Evolutionary conservation across 2,888 invertebrate species (phyloP).

Genomic region (Meta bourneti): DNA sequence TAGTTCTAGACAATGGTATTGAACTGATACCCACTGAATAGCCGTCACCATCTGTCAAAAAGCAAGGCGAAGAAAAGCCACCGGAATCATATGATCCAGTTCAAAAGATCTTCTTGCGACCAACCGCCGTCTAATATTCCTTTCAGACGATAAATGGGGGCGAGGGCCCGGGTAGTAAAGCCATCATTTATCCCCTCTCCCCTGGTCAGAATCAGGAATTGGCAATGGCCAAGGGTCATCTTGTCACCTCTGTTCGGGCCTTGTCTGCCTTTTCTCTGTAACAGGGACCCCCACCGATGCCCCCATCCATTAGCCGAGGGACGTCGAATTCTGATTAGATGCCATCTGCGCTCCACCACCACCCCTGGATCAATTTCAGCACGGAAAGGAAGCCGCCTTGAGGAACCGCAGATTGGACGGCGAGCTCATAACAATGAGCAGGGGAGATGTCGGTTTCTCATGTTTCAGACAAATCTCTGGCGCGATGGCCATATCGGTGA

Average conservation of each 20-base stretch:
- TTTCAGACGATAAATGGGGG: conserved; percentile 46
- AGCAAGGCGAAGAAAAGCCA: neutral
- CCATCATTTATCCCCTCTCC: conserved; percentile 62
- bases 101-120: neutral
- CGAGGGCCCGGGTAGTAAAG: conserved; percentile 52
- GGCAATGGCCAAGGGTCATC: conserved; percentile 65
- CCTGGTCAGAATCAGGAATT: conserved; percentile 44
- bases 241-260: conserved; percentile 64
- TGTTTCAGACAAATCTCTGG: too few relatives aligned
- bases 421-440: conserved; percentile 21
- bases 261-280: conserved; percentile 64
- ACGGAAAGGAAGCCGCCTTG: neutral
- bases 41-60: neutral
- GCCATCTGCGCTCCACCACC: conserved; percentile 59
- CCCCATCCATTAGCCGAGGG: conserved; percentile 57
- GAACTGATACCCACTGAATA: neutral
- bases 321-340: conserved; percentile 72
- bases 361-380: conserved; percentile 64
- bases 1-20: too few relatives aligned
- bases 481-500: too few relatives aligned
- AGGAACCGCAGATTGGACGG: conserved; percentile 29
- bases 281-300: conserved; percentile 12
- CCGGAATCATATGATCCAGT: neutral
- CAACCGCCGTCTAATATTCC: conserved; percentile 33
- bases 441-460: neutral